Base-by-base conservation (phyloP, 2,113 vertebrate species). In the Megaceryle maxima region DNA sequence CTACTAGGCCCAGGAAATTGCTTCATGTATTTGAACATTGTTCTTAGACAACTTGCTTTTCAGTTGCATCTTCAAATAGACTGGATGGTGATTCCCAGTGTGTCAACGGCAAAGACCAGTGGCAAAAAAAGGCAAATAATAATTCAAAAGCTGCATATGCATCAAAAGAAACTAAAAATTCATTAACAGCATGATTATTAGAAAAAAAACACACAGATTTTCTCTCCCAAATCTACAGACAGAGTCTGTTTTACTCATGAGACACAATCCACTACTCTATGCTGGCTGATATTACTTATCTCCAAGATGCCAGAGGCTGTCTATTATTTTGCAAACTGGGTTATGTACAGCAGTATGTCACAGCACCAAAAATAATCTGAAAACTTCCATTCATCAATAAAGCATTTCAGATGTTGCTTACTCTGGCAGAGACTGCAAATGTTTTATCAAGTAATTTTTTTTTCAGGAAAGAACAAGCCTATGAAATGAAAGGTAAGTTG, bases 401-500 rank as follows among this genome's bases (percentile, higher is more conserved):
- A 91, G 15, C 44, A 59, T 83, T 96, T 83, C 83, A 88, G 80
- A 55, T 0, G 0, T 59, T 70, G 53, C 37, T 92, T 77, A 66
- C 1, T 3, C 72, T 81, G 68, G 11, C 79, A 95, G 68, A 3
- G 13, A 50, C 46, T 93, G 67, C 50, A 80, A 77, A 86, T 43
- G 33, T 88, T 92, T 90, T 86, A 85, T 90, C 50, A 81, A 82
- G 64, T 59, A 79, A 50, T 50, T 92, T 92, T 39, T 89, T 94
- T 92, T 87, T 74, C 87, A 92, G 48, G 74, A 74, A 91, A 79
- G 62, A 97, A 59, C n/a, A 84, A 87, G 4, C 31, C 78, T 62
- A 16, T 73, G 48, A 96, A 96, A 96, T 66, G 33, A 85, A 97
- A 89, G 35, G 70, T 70, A 91, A 96, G 95, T 85, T 82, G 57